Base-by-base conservation (phyloP, 2,797 vertebrate species). In the Pangasius sanitwongsei region DNA sequence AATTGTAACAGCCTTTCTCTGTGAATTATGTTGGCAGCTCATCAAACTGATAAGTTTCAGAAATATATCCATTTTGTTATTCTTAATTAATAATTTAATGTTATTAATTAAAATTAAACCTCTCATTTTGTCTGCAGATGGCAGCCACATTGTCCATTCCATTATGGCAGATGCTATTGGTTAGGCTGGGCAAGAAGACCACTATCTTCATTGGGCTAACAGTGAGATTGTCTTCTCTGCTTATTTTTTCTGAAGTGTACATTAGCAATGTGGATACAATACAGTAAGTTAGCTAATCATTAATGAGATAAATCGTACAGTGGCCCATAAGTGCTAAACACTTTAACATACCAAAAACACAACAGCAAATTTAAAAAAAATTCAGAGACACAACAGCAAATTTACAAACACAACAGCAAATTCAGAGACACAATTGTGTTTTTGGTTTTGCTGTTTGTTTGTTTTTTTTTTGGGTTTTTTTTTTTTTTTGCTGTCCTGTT, bases 141-240 rank as follows among this genome's bases (percentile, higher is more conserved):
- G 75, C 92, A 53, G 93, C 95, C 53, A 94, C 93, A 16, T 11
- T 95, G 87, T 94, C 91, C 31, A 75, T 95, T 53, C 95, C 94
- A 2, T 4, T 93, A 15, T 96, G 95, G 95, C 95, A 96, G 90
- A 90, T 74, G 20, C 50, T 95, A 31, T 88, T 95, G 78, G 89
- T 93, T 41, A 93, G 77, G 83, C 88, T 95, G 84, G 94, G 95
- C 72, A 96, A 96, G 92, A 96, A 95, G 92, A 92, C 89, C 18
- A 92, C 94, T 0, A 83, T 89, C 0, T 92, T 94, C 1, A 89
- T 94, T 11, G 95, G 95, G 31, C 85, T 95, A 78, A 90, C 81
- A 23, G 95, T 96, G 78, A 94, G 95, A 91, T 85, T 25, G 1
- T 7, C 50, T 61, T 61, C 48, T 28, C 34, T 85, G 18, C 25